A percentile compares a stretch with the other conserved stretches of the same genome.
Conservation (phyloP, 2,888 invertebrate species). For the Molorchus minor region DNA sequence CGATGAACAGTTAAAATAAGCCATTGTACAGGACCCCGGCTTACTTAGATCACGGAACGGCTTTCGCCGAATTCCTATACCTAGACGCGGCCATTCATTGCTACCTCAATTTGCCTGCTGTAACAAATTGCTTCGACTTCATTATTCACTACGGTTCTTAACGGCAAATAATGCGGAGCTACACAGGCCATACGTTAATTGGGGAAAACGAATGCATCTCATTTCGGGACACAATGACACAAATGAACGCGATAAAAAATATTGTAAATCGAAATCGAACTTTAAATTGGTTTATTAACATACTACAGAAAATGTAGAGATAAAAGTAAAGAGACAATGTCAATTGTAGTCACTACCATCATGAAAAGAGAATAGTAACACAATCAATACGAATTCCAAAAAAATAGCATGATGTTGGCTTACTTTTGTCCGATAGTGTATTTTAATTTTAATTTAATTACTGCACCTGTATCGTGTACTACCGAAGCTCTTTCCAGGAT, state of each 20-base stretch:
- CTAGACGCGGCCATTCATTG: constrained; percentile 30
- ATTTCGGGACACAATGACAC: not conserved
- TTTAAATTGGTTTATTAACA: too few relatives aligned
- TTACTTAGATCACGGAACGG: constrained; percentile 58
- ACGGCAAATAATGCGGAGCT: constrained; percentile 5
- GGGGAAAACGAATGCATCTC: too few relatives aligned
- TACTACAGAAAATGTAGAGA: too few relatives aligned
- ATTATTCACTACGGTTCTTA: constrained; percentile 19
- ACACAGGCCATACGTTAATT: not conserved
- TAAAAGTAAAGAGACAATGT: too few relatives aligned
- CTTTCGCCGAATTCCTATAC: constrained; percentile 43
- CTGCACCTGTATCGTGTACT: not conserved
- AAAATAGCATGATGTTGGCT: too few relatives aligned
- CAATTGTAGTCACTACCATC: too few relatives aligned
- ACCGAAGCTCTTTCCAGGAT: not conserved
- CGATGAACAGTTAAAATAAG: constrained; percentile 60
- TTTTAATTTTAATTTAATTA: too few relatives aligned
- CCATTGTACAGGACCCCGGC: constrained; percentile 58
- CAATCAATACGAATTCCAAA: not conserved
- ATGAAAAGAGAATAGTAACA: not conserved
- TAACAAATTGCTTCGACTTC: constrained; percentile 25
- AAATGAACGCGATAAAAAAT: not conserved
- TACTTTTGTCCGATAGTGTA: too few relatives aligned
- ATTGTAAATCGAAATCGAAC: too few relatives aligned
- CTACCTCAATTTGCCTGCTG: constrained; percentile 26